Conservation (phyloP, 2,113 vertebrate species). For the Ondatra zibethicus region DNA sequence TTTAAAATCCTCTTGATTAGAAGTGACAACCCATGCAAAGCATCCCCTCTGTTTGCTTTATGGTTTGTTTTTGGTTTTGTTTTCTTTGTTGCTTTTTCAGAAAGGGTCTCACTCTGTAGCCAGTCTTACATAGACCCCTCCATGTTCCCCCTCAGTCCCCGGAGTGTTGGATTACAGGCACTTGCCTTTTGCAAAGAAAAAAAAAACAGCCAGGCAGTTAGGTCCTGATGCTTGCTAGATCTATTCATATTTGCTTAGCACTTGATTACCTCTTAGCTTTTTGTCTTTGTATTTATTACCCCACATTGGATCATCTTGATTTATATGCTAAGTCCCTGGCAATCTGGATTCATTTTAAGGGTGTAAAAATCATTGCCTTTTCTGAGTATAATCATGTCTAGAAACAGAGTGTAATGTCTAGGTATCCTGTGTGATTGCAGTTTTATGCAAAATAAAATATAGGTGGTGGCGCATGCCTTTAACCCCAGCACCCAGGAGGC, state of each 20-base stretch:
- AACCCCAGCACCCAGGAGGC: too few relatives aligned
- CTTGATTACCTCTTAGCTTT: not conserved
- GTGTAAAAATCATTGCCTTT: constrained; percentile 28
- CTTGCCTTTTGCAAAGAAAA: not conserved
- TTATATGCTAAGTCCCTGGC: not conserved
- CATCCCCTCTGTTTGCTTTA: not conserved
- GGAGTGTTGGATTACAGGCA: not conserved
- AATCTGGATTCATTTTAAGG: not conserved
- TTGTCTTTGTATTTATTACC: not conserved
- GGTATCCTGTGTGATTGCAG: not conserved
- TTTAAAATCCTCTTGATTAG: constrained; percentile 1
- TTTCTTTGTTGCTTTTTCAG: not conserved
- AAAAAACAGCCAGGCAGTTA: not conserved
- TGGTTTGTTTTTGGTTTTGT: not conserved
- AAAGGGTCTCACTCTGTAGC: not conserved
- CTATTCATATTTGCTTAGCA: not conserved
- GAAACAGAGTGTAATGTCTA: constrained; percentile 3
- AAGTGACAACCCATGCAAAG: not conserved
- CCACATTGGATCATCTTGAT: not conserved
- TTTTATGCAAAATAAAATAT: not conserved
- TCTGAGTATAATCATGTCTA: not conserved
- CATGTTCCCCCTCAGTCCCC: not conserved
- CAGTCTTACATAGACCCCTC: not conserved
- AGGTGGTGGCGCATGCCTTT: not conserved
- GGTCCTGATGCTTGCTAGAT: not conserved